Conservation (phyloP, 2,888 invertebrate genomes). For the Allacma fusca region DNA sequence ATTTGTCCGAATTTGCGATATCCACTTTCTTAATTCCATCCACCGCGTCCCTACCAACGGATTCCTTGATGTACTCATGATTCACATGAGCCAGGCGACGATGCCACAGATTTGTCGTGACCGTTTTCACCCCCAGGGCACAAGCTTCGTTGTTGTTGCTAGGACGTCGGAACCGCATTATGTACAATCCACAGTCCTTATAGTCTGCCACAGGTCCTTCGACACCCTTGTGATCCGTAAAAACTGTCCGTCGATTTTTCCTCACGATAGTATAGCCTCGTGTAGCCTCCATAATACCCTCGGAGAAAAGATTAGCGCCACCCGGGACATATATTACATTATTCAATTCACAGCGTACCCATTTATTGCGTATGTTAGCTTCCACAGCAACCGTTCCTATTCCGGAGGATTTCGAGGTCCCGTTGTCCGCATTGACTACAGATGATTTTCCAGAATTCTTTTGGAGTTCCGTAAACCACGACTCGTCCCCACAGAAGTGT, state of each 20-base stretch:
- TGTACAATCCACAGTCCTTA: too few relatives aligned
- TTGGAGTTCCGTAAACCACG: neutral
- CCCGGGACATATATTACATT: constrained; percentile 33
- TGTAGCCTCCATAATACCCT: neutral
- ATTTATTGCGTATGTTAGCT: constrained; percentile 3
- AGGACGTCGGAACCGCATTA: too few relatives aligned
- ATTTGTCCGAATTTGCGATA: neutral
- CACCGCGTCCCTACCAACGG: constrained; percentile 36
- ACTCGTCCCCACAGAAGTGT: neutral
- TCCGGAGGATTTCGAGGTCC: neutral
- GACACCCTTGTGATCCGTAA: too few relatives aligned
- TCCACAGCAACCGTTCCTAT: constrained; percentile 16
- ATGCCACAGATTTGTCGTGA: constrained; percentile 30
- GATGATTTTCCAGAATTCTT: too few relatives aligned
- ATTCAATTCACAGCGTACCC: neutral
- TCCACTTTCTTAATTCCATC: constrained; percentile 18
- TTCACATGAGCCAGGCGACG: constrained; percentile 42
- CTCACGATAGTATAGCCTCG: constrained; percentile 17
- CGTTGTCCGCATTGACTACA: too few relatives aligned
- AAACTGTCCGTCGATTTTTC: constrained; percentile 9
- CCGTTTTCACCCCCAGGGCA: too few relatives aligned
- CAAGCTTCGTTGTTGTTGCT: too few relatives aligned
- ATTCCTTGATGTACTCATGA: constrained; percentile 37
- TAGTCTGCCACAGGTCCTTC: too few relatives aligned
- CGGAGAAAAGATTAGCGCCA: constrained; percentile 34